phyloP scores from a whole-genome alignment of 2,888 invertebrate species.

The Xanthorhoe designata region DNA sequence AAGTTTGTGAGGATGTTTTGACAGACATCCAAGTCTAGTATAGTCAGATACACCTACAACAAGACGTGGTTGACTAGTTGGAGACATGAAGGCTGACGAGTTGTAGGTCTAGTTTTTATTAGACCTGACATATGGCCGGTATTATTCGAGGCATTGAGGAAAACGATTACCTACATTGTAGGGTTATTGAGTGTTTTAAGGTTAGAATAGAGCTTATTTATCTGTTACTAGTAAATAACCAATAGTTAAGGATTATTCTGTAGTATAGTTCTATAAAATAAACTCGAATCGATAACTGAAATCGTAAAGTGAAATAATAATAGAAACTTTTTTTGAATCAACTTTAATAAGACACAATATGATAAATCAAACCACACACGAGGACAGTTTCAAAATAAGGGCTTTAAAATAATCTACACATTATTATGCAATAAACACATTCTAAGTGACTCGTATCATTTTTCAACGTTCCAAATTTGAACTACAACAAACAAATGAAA shows the following conservation, averaged over 20 bases:
- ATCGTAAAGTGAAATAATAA: too few relatives aligned
- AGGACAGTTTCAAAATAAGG: not conserved
- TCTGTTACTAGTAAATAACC: not conserved
- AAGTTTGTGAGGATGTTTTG: constrained; percentile 18
- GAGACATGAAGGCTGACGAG: constrained; percentile 19
- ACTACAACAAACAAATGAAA: constrained; percentile 53
- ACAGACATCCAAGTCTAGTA: constrained; percentile 10
- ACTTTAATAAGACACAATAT: too few relatives aligned
- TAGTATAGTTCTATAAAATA: too few relatives aligned
- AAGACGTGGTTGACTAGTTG: constrained; percentile 1
- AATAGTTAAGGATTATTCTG: too few relatives aligned
- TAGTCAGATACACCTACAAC: too few relatives aligned
- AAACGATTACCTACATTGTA: not conserved
- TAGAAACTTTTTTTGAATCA: too few relatives aligned
- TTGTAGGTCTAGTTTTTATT: constrained; percentile 23
- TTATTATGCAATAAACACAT: constrained; percentile 5
- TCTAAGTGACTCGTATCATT: constrained; percentile 37
- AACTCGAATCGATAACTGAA: too few relatives aligned
- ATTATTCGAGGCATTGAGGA: not conserved
- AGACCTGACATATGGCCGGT: constrained; percentile 10
- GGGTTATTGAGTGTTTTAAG: not conserved
- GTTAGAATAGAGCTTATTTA: not conserved
- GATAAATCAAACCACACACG: too few relatives aligned
- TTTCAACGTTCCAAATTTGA: constrained; percentile 49
- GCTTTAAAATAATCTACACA: not conserved